Evolutionary conservation across 2,797 vertebrate genomes (phyloP), one percentile per base, ranked within the genome.

Genomic region (Notamacropus eugenii): DNA sequence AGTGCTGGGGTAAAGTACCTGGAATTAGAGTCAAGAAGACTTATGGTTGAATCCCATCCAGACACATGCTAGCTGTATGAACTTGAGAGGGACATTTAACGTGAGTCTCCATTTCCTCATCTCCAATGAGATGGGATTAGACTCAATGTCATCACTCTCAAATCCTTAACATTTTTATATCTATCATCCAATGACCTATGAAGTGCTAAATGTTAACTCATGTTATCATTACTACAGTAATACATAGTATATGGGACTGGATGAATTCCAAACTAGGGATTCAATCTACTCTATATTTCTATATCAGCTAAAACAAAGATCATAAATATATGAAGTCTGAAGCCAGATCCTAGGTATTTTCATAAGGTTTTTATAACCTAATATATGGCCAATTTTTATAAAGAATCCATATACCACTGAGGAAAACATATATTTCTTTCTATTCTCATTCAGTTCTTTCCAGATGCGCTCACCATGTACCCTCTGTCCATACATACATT

Each of bases 121-220:
- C 46, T 91, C 31, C 58, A 14, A 31, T 59, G 13, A 93, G n/a
- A 93, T 31, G 0, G 24, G 50, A 90, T 94, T 90, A 57, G 46
- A 57, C 13, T 91, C 62, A 50, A 24, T 34, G 46, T 82, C 46
- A 55, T 91, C 3, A 46, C 28, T 95, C 46, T 58, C 5, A 82
- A 16, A 50, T 91, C 13, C 93, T 94, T 74, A 24, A 54, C 90
- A 93, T 95, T 95, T 91, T 87, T 54, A 22, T 29, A 67, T 90
- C 55, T 96, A 12, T 62, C 40, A 19, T 92, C 56, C 34, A 40
- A 93, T 1, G 46, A 12, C 10, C 74, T 27, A 82, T 82, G 22
- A 82, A 82, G 67, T 9, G 19, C 40, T 82, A 82, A 82, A 46
- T 46, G 40, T n/a, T 16, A 67, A 34, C 5, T 67, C 5, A n/a